These are phyloP conservation scores for Sebastes cheni DNA, from an alignment of 2,797 vertebrate species.

Conservation along the genomic window DNA sequence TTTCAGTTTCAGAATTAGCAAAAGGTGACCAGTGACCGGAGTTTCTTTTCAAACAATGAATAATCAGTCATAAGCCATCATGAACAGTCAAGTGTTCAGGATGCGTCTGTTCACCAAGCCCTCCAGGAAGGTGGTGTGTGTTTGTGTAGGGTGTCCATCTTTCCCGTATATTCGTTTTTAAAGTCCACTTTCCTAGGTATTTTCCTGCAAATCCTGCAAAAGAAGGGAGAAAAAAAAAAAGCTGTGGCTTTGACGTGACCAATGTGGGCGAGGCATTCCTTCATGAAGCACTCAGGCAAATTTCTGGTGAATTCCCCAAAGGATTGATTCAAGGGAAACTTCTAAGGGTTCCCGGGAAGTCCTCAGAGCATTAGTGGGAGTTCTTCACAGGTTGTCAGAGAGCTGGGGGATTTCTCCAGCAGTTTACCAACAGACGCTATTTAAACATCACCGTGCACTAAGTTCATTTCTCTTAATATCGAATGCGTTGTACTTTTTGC, in stretches of 20 bases:
- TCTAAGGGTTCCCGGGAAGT: not conserved
- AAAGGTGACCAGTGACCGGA: not conserved
- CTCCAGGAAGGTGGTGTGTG: not conserved
- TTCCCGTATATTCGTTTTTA: not conserved
- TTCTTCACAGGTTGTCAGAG: not conserved
- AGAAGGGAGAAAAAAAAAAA: not conserved
- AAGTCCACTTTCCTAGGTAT: not conserved
- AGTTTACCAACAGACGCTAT: not conserved
- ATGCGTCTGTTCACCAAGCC: not conserved
- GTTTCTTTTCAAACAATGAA: not conserved
- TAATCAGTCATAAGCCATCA: not conserved
- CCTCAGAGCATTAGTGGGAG: not conserved
- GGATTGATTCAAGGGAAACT: not conserved
- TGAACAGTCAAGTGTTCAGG: not conserved
- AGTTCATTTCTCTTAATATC: too few relatives aligned
- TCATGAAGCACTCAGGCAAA: fast-evolving
- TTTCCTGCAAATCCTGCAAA: not conserved
- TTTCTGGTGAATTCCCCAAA: not conserved
- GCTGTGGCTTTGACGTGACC: not conserved
- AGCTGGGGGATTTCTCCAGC: not conserved
- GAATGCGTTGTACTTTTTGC: too few relatives aligned
- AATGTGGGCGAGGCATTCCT: not conserved
- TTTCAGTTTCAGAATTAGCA: conserved; percentile 1
- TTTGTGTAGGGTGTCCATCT: not conserved
- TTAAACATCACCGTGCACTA: not conserved